Conservation (phyloP, 2,797 vertebrate genomes). For the Ibycter americanus region DNA sequence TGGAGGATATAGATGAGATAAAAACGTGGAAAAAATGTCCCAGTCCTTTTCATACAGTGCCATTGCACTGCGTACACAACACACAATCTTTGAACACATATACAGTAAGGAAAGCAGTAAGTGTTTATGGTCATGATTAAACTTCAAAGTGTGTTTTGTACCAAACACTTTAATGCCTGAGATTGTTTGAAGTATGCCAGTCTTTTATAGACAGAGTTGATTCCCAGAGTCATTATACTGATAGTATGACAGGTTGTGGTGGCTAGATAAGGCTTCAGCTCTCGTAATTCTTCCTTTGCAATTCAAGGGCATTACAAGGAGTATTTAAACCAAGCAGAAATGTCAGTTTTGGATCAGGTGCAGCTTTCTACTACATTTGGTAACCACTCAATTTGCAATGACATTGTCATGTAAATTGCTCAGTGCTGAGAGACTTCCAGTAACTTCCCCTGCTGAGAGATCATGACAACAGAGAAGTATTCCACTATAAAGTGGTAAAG, state of each 20-base stretch:
- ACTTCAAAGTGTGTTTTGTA: slow-evolving; percentile 51
- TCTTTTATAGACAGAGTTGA: neutral
- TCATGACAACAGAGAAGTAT: neutral
- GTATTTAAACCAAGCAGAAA: neutral
- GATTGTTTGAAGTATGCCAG: neutral
- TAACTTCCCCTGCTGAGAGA: neutral
- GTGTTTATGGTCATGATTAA: slow-evolving; percentile 9
- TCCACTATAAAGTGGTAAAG: neutral
- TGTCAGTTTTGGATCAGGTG: neutral
- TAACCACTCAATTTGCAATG: neutral
- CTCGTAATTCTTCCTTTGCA: neutral
- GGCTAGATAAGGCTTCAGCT: neutral
- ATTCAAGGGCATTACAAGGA: neutral
- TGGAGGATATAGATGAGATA: neutral
- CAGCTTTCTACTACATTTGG: neutral
- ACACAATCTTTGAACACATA: neutral
- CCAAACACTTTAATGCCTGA: neutral
- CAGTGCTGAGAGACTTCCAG: neutral
- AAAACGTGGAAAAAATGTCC: neutral
- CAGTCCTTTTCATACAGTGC: neutral
- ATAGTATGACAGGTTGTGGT: neutral
- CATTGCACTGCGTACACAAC: neutral
- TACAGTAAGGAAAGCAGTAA: neutral
- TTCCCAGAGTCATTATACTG: neutral
- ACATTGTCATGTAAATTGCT: neutral